Evolutionary conservation across 2,888 invertebrate species (phyloP).

Genomic region (Drosophila koepferae): DNA sequence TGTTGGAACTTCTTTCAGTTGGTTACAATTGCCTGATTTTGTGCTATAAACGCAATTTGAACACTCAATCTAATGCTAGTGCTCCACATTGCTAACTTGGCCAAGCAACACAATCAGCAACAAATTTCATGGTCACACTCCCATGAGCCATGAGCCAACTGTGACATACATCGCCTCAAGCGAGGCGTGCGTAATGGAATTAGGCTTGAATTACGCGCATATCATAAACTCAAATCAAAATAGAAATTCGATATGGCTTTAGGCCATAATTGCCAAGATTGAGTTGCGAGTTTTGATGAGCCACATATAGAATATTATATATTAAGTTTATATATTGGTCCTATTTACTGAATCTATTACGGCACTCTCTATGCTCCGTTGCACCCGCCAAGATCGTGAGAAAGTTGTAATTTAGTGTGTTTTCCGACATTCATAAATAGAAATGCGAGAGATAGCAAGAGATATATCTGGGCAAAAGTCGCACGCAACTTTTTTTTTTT

Average conservation of each 20-base stretch:
- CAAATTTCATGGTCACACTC: constrained; percentile 47
- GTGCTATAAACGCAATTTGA: constrained; percentile 6
- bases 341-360: constrained; percentile 21
- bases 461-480: constrained; percentile 44
- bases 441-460: constrained; percentile 1
- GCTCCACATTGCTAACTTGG: constrained; percentile 43
- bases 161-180: constrained; percentile 33
- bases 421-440: constrained; percentile 20
- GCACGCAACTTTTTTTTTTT: constrained; percentile 40
- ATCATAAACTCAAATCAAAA: neutral
- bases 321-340: neutral
- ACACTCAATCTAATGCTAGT: constrained; percentile 34
- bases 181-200: constrained; percentile 35
- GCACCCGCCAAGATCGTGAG: constrained; percentile 46
- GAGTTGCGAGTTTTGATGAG: neutral
- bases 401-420: constrained; percentile 32
- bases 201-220: constrained; percentile 32
- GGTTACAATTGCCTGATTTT: constrained; percentile 3
- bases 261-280: neutral
- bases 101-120: constrained; percentile 8
- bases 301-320: neutral
- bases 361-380: constrained; percentile 29
- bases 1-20: neutral
- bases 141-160: constrained; percentile 21
- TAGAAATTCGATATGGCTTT: neutral